Conservation (phyloP, 1,140 invertebrate genomes). For the Drosophila bocki region DNA sequence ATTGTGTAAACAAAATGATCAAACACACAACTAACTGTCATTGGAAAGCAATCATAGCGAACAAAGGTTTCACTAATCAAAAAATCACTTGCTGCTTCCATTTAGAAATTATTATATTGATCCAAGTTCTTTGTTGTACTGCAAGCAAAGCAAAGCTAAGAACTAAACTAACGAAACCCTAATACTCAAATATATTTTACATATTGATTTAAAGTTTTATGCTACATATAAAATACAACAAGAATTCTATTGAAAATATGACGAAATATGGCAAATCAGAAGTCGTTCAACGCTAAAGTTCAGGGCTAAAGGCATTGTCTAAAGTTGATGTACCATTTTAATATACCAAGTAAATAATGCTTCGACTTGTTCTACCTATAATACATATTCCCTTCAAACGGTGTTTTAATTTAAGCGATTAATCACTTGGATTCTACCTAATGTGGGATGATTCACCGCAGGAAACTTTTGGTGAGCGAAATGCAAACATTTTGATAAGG, state of each 20-base stretch:
- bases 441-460: not conserved
- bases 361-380: not conserved
- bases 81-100: too few species aligned
- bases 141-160: not conserved
- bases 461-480: not conserved
- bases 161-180: too few species aligned
- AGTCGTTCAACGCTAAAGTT: too few species aligned
- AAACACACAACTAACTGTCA: conserved; percentile 11
- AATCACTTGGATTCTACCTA: not conserved
- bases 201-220: too few species aligned
- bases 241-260: too few species aligned
- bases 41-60: conserved; percentile 11
- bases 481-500: not conserved
- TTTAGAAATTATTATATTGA: not conserved
- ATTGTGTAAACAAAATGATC: conserved; percentile 36
- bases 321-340: not conserved
- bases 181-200: too few species aligned
- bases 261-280: too few species aligned
- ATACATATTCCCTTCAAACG: not conserved
- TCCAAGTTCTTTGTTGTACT: not conserved
- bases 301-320: too few species aligned
- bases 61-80: not conserved
- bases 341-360: not conserved
- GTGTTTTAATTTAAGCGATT: not conserved
- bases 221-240: too few species aligned